Evolutionary conservation across 2,113 vertebrate genomes (phyloP), one percentile per base, ranked within the genome.

Genomic region (Syrmaticus mikado): DNA sequence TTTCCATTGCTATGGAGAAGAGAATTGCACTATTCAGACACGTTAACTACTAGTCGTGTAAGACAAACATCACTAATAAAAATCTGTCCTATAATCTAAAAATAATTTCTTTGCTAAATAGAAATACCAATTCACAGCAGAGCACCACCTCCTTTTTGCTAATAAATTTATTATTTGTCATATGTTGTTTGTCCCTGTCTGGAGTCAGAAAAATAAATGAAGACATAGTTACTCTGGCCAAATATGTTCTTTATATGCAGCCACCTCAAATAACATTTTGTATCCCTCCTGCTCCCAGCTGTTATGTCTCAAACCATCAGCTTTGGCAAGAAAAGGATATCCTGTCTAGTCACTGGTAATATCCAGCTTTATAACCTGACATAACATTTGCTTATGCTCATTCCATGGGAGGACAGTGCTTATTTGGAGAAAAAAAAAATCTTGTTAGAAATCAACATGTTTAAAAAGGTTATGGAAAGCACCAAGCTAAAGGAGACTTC

Each of bases 221-320:
- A 80, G 20, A 62, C 3, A 4, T 22, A 76, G 16, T 77, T 79
- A 66, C 12, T 62, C 24, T 72, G 61, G 74, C 40, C 48, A 88
- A 92, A 67, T 75, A 75, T 6, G 2, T 64, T 79, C 38, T 83
- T 96, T 85, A 75, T 90, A 85, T 91, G 61, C 90, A 90, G 61
- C 20, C 52, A 75, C 40, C 40, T 81, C 79, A 60, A 76, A 80
- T 74, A 94, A 40, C 57, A 72, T 78, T 95, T 88, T 70, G 32
- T 70, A 73, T 40, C 30, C 88, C 73, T 92, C 40, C 38, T 85
- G 52, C 36, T 91, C 48, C 40, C 48, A 94, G 43, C 57, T 88
- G 52, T 81, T 94, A 27, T 20, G 61, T 90, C 53, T 90, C 73
- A 83, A 88, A 65, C n/a, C 66, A 71, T 65, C 57, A 79, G 10